phyloP scores from a whole-genome alignment of 2,113 vertebrate genomes.

The Vimba vimba region DNA sequence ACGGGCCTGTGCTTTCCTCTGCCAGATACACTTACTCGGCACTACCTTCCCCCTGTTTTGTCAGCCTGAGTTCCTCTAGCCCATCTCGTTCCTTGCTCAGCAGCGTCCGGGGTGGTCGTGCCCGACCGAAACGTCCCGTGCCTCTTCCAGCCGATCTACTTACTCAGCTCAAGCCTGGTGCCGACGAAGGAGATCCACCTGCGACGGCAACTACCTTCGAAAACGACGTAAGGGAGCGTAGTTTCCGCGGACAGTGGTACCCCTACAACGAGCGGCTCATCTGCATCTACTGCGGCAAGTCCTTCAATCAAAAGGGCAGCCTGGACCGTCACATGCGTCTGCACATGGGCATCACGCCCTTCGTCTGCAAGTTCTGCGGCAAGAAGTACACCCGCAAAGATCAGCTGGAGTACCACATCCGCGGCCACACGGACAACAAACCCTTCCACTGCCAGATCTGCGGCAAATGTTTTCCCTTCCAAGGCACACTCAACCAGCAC shows the following conservation, averaged over 20 bases:
- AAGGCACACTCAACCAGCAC: slow-evolving; percentile 98
- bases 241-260: slow-evolving; percentile 91
- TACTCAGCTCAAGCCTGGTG: slow-evolving; percentile 66
- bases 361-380: slow-evolving; percentile 97
- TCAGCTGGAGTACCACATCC: slow-evolving; percentile 98
- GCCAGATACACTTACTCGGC: slow-evolving; percentile 86
- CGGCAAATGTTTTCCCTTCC: slow-evolving; percentile 99
- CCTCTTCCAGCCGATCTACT: slow-evolving; percentile 68
- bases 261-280: slow-evolving; percentile 93
- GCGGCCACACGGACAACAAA: slow-evolving; percentile 98
- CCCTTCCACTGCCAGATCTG: slow-evolving; percentile 99
- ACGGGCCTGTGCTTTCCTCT: slow-evolving; percentile 89
- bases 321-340: slow-evolving; percentile 98
- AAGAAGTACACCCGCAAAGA: slow-evolving; percentile 99
- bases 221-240: slow-evolving; percentile 86
- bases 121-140: slow-evolving; percentile 84
- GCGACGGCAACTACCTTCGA: slow-evolving; percentile 78
- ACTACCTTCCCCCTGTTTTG: slow-evolving; percentile 81
- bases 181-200: slow-evolving; percentile 69
- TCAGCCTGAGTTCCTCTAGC: slow-evolving; percentile 88
- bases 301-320: slow-evolving; percentile 99
- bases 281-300: slow-evolving; percentile 98
- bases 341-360: slow-evolving; percentile 99
- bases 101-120: slow-evolving; percentile 88
- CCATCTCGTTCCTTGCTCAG: slow-evolving; percentile 93